Evolutionary conservation across 2,888 invertebrate genomes (phyloP).

Genomic region (Oscheius sp.): DNA sequence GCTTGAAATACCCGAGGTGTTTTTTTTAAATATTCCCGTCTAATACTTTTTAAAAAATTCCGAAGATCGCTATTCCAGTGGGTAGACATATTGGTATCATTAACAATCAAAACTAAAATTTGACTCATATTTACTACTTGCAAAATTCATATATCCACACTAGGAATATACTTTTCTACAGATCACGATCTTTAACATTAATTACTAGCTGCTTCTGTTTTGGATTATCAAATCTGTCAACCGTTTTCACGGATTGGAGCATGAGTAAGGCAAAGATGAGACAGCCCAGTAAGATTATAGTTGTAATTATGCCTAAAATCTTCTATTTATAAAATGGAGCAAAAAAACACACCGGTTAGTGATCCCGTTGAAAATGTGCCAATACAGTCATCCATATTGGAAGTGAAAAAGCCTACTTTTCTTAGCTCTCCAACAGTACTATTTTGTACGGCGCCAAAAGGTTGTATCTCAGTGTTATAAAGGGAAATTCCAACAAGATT

Average conservation of each 20-base stretch:
- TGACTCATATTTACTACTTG: no score
- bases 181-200: slow-evolving; percentile 44
- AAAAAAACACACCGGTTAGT: slow-evolving; percentile 80
- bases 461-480: slow-evolving; percentile 58
- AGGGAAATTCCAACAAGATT: slow-evolving; percentile 53
- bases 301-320: slow-evolving; percentile 81
- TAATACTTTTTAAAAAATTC: no score
- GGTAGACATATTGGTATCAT: no score
- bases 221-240: slow-evolving; percentile 97
- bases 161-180: no score
- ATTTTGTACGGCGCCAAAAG: slow-evolving; percentile 24
- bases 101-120: no score
- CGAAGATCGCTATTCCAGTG: no score
- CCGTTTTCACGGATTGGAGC: slow-evolving; percentile 93
- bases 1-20: no score
- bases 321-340: neutral
- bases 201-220: slow-evolving; percentile 89
- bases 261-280: slow-evolving; percentile 87
- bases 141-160: no score
- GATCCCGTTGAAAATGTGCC: slow-evolving; percentile 92
- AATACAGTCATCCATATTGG: slow-evolving; percentile 86
- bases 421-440: neutral
- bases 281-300: slow-evolving; percentile 83
- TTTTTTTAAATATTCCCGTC: no score
- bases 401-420: slow-evolving; percentile 76